Base-by-base conservation (phyloP, 2,888 invertebrate genomes). In the Caradrina clavipalpis region DNA sequence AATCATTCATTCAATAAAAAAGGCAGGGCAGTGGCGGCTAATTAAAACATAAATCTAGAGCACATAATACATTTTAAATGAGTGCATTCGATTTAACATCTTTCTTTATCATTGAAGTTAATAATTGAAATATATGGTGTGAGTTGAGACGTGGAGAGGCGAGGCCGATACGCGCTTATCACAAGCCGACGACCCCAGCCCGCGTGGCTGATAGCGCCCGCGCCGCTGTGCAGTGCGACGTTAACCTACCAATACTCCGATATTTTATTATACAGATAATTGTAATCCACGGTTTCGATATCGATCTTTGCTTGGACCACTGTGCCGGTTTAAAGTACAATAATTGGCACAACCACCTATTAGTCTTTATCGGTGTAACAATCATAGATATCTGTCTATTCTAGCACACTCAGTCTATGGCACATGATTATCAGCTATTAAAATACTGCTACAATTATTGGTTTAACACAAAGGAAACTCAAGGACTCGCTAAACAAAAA, bases 131-230 rank as follows among this genome's bases (percentile, higher is more conserved):
- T 82, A 74, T 75, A 85, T 86, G 82, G 85, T 85, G 78, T 78
- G 84, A 81, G 81, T 86, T 82, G 84, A 83, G 85, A 85, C 86
- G 79, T 80, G 83, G 79, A 85, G 83, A 71, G 78, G 81, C 87
- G 84, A 83, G 84, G 69, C 67, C 76, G 87, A 87, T 87, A 87
- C 26, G 77, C 72, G 78, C 79, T 86, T 87, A 87, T 87, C 87
- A 76, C 58, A 73, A 89, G 88, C 80, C 88, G 89, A 81, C 89
- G 88, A 89, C 87, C 89, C 89, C 89, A 85, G 82, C 71, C 69
- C 56, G 71, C 56, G 71, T 78, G 75, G 60, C 74, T 70, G 85
- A 84, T 84, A 85, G 81, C 75, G 70, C 61, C 42, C 47, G 58
- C 59, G 56, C 59, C 61, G 51, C 68, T 55, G 73, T 80, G 75